These are phyloP conservation scores for Petrocephalus sullivani DNA, from an alignment of 2,797 vertebrate genomes.

Conservation along the genomic window DNA sequence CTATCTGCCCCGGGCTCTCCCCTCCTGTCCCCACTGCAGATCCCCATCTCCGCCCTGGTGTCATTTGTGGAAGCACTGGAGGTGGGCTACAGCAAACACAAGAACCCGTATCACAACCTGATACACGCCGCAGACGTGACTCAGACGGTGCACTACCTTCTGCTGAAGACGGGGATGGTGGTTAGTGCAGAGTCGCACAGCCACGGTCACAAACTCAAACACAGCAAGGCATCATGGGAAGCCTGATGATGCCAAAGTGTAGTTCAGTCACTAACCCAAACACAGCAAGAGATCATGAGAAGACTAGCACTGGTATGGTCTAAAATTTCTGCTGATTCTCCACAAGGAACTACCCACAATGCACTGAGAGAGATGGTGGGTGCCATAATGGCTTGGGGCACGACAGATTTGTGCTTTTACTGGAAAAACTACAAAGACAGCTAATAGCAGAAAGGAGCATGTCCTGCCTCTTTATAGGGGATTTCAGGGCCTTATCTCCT, in stretches of 20 bases:
- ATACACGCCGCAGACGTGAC: slow-evolving; percentile 90
- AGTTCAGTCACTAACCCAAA: neutral
- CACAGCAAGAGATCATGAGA: neutral
- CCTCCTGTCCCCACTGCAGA: slow-evolving; percentile 56
- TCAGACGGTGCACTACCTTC: slow-evolving; percentile 87
- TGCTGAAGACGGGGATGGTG: slow-evolving; percentile 81
- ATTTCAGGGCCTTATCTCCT: neutral
- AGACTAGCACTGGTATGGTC: neutral
- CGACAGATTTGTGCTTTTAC: neutral
- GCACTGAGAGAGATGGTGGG: neutral
- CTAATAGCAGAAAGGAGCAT: neutral
- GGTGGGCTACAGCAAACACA: slow-evolving; percentile 88
- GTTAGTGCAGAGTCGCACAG: slow-evolving; percentile 47
- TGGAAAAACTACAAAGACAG: neutral
- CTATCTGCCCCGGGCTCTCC: neutral
- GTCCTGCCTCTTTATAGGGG: neutral
- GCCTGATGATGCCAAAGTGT: neutral
- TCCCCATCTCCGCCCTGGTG: slow-evolving; percentile 83
- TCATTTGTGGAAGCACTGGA: slow-evolving; percentile 89
- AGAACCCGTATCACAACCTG: slow-evolving; percentile 94
- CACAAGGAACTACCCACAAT: neutral
- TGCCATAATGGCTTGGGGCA: neutral
- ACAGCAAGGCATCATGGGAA: neutral
- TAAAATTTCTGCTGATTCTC: neutral
- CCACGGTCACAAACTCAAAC: neutral